Evolutionary conservation across 2,888 invertebrate genomes (phyloP), one percentile per base, ranked within the genome.

Genomic region (Eugnorisma glareosa): DNA sequence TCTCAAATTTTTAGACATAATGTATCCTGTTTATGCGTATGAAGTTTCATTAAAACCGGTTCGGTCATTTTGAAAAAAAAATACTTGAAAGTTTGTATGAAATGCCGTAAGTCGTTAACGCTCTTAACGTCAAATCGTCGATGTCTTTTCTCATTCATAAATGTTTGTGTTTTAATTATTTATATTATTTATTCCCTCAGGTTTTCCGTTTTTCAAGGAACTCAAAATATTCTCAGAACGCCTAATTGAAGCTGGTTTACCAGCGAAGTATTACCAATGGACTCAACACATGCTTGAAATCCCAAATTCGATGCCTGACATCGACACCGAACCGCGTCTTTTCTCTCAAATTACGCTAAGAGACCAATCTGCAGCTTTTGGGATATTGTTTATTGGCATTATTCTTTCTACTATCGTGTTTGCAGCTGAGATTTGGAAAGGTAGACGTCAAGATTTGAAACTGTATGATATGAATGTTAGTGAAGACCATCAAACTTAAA

Each of bases 181-280:
- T 77, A 0, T 28, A 8, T 40, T 61, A n/a, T 61, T 61, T 72
- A 4, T 28, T 72, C 4, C 43, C n/a, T 2, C 43, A 77, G 94
- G 84, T 69, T 94, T 94, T 64, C 91, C 92, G 10, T 94, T 94
- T 80, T 76, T 83, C 24, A 87, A 89, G 21, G 85, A 90, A n/a
- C 72, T 94, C 2, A 82, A 82, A 48, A 43, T 74, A 7, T 92
- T 92, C 73, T 87, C 93, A 77, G 87, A 90, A 81, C 91, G 88
- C 2, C 77, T 93, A 0, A 69, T 88, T 4, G 93, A 93, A 87
- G 90, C 93, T 0, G 94, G 94, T 0, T 79, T 94, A 2, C 92
- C 94, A 0, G 48, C 81, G 0, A 87, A 83, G 57, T 94, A 94
- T 85, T 92, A 94, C 82, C 83, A 77, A 11, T 94, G 93, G 94